Conservation (phyloP, 2,888 invertebrate species). For the Odontomyia ornata region DNA sequence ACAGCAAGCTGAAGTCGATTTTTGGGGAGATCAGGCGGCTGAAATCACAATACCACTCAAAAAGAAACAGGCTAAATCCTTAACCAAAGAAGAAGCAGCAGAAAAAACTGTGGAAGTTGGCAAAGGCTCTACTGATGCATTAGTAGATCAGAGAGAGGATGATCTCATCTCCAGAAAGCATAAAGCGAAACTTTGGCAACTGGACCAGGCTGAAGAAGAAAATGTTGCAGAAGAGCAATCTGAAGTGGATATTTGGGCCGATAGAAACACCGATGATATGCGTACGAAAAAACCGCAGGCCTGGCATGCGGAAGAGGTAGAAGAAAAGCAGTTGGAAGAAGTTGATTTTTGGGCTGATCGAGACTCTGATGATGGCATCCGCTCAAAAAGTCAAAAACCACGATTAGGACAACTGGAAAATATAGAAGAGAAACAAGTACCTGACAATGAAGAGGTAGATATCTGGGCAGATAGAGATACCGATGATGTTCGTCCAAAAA, state of each 20-base stretch:
- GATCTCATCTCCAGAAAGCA: conserved; percentile 9
- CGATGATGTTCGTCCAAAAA: conserved; percentile 21
- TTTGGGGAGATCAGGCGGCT: conserved; percentile 26
- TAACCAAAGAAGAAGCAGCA: conserved; percentile 50
- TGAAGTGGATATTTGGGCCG: conserved; percentile 28
- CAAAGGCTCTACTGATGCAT: neutral
- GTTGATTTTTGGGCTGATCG: conserved; percentile 26
- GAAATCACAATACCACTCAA: conserved; percentile 9
- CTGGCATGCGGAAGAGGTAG: neutral
- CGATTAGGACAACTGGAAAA: neutral
- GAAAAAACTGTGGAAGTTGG: conserved; percentile 49
- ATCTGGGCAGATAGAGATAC: conserved; percentile 36
- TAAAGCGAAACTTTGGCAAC: conserved; percentile 11
- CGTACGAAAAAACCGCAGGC: neutral
- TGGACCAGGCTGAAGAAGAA: conserved; percentile 5
- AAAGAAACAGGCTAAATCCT: conserved; percentile 37
- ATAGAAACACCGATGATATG: conserved; percentile 34
- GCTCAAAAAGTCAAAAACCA: neutral
- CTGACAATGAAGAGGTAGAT: conserved; percentile 35
- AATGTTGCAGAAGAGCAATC: conserved; percentile 13
- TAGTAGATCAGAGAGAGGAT: neutral
- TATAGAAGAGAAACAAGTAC: conserved; percentile 30
- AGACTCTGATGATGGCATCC: conserved; percentile 23
- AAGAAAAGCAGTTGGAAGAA: neutral
- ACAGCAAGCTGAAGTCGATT: conserved; percentile 24